A percentile compares a stretch with the other conserved stretches of the same genome.
These are phyloP conservation scores for Capitulum mitella DNA, from an alignment of 2,888 invertebrate genomes.

Conservation along the genomic window DNA sequence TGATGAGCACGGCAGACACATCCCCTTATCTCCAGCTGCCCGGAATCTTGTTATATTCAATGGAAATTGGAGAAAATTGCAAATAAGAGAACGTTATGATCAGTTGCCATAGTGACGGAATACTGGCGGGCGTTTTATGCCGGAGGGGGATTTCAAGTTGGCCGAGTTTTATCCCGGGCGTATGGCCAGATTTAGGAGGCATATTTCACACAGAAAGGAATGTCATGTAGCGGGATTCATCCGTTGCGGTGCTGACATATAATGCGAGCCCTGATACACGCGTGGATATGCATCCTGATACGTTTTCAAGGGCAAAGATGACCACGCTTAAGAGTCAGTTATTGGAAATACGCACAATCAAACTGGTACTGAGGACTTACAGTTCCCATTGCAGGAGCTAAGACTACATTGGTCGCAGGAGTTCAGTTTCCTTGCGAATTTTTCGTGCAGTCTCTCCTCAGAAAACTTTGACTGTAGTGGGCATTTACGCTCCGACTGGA, in stretches of 20 bases:
- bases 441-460: too few relatives aligned
- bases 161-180: neutral
- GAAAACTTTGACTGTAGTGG: too few relatives aligned
- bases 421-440: too few relatives aligned
- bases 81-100: conserved; percentile 21
- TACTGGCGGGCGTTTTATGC: neutral
- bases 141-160: neutral
- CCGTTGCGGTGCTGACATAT: neutral
- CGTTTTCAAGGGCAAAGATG: neutral
- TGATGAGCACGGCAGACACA: neutral
- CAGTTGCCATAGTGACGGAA: conserved; percentile 12
- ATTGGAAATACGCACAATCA: neutral
- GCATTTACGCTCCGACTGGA: too few relatives aligned
- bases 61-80: conserved; percentile 23
- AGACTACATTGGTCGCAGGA: too few relatives aligned
- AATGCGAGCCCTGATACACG: neutral
- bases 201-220: conserved; percentile 7
- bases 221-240: neutral
- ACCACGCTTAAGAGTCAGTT: neutral
- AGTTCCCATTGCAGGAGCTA: neutral
- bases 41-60: conserved; percentile 23
- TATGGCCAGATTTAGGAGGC: conserved; percentile 6
- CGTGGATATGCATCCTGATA: neutral
- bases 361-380: neutral
- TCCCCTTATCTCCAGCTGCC: conserved; percentile 14